Base-by-base conservation (phyloP, 2,797 vertebrate species). In the Ptychobarbus kaznakovi region DNA sequence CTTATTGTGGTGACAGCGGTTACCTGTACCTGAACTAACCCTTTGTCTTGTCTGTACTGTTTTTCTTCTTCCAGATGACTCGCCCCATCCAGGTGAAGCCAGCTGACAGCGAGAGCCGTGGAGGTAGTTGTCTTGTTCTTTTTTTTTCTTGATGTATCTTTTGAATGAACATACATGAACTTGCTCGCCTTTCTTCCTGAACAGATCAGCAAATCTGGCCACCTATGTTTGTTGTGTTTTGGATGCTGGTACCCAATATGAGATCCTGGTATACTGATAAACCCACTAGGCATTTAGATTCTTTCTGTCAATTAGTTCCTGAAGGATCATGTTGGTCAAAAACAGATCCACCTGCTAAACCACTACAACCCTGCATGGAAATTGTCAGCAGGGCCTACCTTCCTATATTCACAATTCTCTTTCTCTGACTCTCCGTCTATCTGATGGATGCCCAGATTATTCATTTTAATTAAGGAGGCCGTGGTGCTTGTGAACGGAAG, bases 41-140 rank as follows among this genome's bases (percentile, higher is more conserved):
- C 85, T 68, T 86, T 74, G 42, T 93, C 78, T 90, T 87, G 79
- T 82, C 56, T 88, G 90, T 40, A 92, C 32, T 81, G 80, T 77
- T 44, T 68, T 91, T 82, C 87, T 89, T 89, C 58, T 93, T 94
- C 87, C 95, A 99, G 98, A 99, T 99, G 98, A 98, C 97, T 83
- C 97, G 98, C 76, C 98, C 98, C 69, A 99, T 99, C 94, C 98
- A 99, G 95, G 98, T 99, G 97, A 99, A 99, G 88, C 98, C 98
- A 0, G 98, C 98, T 0, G 98, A 99, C 97, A 99, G 98, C 63
- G 98, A 99, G 93, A 99, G 97, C 92, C 97, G 98, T 92, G 98
- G 98, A 99, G 98, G 98, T 99, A 99, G 95, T 96, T 95, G 95
- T 95, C 94, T 95, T 95, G 92, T 95, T 96, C 94, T 96, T 93